A percentile compares a stretch with the other conserved stretches of the same genome.
Conservation (phyloP, 23 tunicate species). For the Clavelina lepadiformis region DNA sequence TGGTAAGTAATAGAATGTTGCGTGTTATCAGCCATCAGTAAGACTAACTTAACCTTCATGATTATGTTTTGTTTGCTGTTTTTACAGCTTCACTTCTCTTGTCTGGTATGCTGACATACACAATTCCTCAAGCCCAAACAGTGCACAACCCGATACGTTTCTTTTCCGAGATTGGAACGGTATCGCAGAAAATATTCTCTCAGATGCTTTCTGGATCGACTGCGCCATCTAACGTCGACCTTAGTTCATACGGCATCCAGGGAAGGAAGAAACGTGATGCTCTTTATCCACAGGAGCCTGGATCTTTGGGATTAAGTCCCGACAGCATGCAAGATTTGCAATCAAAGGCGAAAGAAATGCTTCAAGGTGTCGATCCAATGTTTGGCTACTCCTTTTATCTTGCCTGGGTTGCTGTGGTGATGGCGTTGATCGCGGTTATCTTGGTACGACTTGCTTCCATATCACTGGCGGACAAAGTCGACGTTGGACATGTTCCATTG, state of each 20-base stretch:
- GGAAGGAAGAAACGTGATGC: no score
- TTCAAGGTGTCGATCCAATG: conserved; percentile 9
- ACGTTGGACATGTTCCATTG: no score
- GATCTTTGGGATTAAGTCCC: no score
- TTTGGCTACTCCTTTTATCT: conserved; percentile 8
- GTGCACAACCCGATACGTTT: neutral
- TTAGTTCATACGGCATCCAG: neutral
- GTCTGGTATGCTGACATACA: neutral
- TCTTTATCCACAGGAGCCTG: no score
- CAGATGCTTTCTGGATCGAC: neutral
- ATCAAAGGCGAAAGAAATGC: neutral
- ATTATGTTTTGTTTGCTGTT: no score
- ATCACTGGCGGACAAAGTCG: no score
- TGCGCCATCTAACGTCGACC: no score
- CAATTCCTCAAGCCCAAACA: neutral
- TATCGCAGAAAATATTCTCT: neutral
- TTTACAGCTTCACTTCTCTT: no score
- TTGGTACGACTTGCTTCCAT: neutral
- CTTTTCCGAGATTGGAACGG: neutral
- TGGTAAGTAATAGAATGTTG: no score
- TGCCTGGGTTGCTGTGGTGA: neutral
- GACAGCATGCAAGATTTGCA: neutral
- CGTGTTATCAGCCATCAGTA: no score
- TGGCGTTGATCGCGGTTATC: neutral
- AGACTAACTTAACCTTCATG: no score